Evolutionary conservation across 2,888 invertebrate genomes (phyloP).

Genomic region (Pseudococcus longispinus): DNA sequence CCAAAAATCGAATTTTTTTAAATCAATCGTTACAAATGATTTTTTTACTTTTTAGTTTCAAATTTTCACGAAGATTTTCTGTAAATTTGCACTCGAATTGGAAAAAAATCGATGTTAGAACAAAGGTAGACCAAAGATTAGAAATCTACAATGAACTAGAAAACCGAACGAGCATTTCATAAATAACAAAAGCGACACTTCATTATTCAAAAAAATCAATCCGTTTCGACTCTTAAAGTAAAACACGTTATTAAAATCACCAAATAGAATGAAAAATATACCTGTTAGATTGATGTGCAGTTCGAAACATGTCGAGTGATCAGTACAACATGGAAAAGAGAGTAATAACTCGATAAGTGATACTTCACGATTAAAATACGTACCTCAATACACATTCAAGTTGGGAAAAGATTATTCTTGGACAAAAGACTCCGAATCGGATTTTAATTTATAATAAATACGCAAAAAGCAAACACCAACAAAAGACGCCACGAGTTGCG

Average conservation of each 20-base stretch:
- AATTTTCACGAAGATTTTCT: background rate
- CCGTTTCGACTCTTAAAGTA: background rate
- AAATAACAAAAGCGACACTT: background rate
- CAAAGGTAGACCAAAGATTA: no score
- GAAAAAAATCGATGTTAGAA: no score
- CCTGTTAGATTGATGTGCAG: constrained; percentile 2
- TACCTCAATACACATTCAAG: constrained; percentile 32
- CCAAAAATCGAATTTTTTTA: no score
- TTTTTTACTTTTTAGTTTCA: no score
- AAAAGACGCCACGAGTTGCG: constrained; percentile 40
- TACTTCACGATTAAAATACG: constrained; percentile 12
- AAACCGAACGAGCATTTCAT: background rate
- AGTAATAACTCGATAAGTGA: background rate
- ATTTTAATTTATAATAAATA: constrained; percentile 30
- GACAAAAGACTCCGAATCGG: background rate
- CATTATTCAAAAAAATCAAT: background rate
- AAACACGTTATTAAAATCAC: background rate
- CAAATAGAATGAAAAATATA: background rate
- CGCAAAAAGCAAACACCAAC: constrained; percentile 34
- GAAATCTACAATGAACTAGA: no score
- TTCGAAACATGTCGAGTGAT: background rate
- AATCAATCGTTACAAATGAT: no score
- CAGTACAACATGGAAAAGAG: background rate
- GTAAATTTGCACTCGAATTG: background rate
- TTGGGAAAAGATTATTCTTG: background rate